Percentiles rank a stretch among this genome's conserved stretches.
These are phyloP conservation scores for Bufo bufo DNA, from an alignment of 2,113 vertebrate species.

Conservation along the genomic window DNA sequence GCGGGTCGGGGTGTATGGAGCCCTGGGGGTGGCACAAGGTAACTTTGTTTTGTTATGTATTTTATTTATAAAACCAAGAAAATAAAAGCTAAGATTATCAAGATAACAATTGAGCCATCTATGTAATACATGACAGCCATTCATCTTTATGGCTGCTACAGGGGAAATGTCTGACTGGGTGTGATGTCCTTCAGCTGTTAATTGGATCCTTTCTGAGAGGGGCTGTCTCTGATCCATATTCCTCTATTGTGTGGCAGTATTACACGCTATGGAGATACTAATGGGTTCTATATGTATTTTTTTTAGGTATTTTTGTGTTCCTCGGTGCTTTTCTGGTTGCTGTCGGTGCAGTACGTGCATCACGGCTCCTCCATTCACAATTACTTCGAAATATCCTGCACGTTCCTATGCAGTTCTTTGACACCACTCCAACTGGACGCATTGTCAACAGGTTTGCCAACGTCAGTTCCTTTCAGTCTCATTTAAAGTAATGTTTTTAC, in stretches of 20 bases:
- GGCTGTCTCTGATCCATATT: too few relatives aligned
- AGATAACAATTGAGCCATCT: too few relatives aligned
- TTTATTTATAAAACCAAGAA: not conserved
- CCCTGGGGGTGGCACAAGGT: constrained; percentile 86
- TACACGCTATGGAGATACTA: too few relatives aligned
- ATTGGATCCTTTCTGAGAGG: too few relatives aligned
- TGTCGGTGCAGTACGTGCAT: constrained; percentile 71
- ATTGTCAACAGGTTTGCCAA: constrained; percentile 95
- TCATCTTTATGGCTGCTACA: too few relatives aligned
- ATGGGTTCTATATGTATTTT: constrained; percentile 33
- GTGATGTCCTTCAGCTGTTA: too few relatives aligned
- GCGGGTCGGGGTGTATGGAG: constrained; percentile 86
- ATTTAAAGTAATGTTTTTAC: too few relatives aligned
- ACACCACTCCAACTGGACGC: constrained; percentile 90
- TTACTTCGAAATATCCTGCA: constrained; percentile 85
- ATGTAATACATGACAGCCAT: too few relatives aligned
- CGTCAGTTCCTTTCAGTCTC: constrained; percentile 65
- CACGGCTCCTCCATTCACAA: constrained; percentile 76
- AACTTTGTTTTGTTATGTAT: constrained; percentile 7
- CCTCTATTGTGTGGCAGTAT: too few relatives aligned
- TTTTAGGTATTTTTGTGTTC: constrained; percentile 77
- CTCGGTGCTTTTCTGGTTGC: constrained; percentile 70
- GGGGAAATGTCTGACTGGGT: too few relatives aligned
- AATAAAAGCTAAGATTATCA: too few relatives aligned
- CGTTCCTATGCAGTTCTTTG: constrained; percentile 91